A percentile compares a stretch with the other conserved stretches of the same genome.
Evolutionary conservation across 2,797 vertebrate genomes (phyloP).

Genomic region (Tragopan temminckii): DNA sequence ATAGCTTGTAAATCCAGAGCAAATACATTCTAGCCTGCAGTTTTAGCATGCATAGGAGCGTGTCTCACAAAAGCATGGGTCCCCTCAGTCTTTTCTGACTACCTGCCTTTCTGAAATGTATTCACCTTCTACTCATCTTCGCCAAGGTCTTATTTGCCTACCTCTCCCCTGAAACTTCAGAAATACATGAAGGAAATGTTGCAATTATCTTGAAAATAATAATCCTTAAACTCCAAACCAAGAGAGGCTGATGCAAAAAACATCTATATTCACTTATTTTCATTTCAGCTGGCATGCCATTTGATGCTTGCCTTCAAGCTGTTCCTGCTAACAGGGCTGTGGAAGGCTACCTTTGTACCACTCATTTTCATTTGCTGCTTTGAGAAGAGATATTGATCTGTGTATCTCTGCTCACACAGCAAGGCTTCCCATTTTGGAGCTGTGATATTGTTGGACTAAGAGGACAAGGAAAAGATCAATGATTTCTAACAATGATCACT

Average conservation of each 20-base stretch:
- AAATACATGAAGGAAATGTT: not conserved
- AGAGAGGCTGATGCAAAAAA: not conserved
- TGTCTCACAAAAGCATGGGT: not conserved
- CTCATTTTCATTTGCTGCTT: slow-evolving; percentile 59
- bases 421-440: slow-evolving; percentile 63
- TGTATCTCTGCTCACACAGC: slow-evolving; percentile 62
- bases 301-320: not conserved
- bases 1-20: not conserved
- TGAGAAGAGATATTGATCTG: slow-evolving; percentile 65
- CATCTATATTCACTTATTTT: not conserved
- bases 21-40: not conserved
- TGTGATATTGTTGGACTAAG: slow-evolving; percentile 53
- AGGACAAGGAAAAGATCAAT: slow-evolving; percentile 60
- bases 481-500: slow-evolving; percentile 60
- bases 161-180: not conserved
- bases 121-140: not conserved
- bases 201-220: not conserved
- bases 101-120: slow-evolving; percentile 1
- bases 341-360: slow-evolving; percentile 26
- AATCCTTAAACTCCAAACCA: not conserved
- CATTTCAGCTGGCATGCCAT: slow-evolving; percentile 6
- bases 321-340: slow-evolving; percentile 10
- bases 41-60: not conserved
- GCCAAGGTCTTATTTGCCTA: not conserved
- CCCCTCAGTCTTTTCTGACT: not conserved